These are phyloP conservation scores for Macropis europaea DNA, from an alignment of 2,888 invertebrate species.

Conservation along the genomic window DNA sequence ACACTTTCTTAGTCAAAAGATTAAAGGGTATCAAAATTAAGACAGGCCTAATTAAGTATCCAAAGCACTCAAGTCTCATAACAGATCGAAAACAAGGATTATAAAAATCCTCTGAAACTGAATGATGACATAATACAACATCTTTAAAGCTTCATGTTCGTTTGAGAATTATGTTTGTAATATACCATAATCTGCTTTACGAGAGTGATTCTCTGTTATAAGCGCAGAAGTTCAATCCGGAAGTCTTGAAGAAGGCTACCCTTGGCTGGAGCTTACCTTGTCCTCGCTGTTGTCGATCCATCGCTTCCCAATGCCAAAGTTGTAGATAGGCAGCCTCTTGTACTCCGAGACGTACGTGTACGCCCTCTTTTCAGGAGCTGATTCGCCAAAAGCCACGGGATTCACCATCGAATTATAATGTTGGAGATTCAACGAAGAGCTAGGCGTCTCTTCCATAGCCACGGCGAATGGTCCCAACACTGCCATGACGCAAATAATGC, in stretches of 20 bases:
- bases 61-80: too few relatives aligned
- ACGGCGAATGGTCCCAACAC: constrained; percentile 55
- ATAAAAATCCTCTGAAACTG: too few relatives aligned
- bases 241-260: neutral
- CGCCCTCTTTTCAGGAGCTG: constrained; percentile 77
- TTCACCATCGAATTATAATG: constrained; percentile 41
- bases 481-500: constrained; percentile 59
- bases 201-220: too few relatives aligned
- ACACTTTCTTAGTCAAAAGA: too few relatives aligned
- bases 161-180: too few relatives aligned
- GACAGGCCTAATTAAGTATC: too few relatives aligned
- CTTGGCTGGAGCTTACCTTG: constrained; percentile 72
- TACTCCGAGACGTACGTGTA: constrained; percentile 85
- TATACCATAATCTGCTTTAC: too few relatives aligned
- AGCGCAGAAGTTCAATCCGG: too few relatives aligned
- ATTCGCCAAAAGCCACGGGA: constrained; percentile 47
- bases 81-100: too few relatives aligned
- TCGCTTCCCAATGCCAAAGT: constrained; percentile 79
- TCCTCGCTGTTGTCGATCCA: constrained; percentile 78
- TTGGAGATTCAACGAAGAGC: constrained; percentile 41
- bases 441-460: constrained; percentile 61
- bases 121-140: too few relatives aligned
- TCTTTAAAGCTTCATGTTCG: too few relatives aligned
- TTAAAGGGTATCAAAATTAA: too few relatives aligned
- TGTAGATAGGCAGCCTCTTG: constrained; percentile 82